These are phyloP conservation scores for Diachrysia chrysitis DNA, from an alignment of 2,888 invertebrate genomes.

Conservation along the genomic window DNA sequence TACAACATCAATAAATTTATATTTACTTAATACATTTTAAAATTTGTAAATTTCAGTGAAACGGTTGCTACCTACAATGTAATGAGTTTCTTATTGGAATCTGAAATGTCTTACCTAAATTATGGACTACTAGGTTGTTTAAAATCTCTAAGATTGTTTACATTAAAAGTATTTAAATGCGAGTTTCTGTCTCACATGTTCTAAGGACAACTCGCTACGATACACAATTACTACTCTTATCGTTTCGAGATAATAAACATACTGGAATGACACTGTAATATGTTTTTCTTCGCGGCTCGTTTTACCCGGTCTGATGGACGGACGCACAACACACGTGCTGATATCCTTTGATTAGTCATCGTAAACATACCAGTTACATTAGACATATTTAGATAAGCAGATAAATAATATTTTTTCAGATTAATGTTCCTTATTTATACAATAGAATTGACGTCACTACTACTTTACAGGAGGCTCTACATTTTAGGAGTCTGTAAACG, in stretches of 20 bases:
- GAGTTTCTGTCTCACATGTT: slow-evolving; percentile 28
- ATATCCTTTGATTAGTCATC: slow-evolving; percentile 12
- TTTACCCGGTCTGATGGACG: slow-evolving; percentile 14
- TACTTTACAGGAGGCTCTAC: slow-evolving; percentile 16
- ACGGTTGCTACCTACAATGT: not conserved
- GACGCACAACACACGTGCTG: slow-evolving; percentile 12
- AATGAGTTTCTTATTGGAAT: slow-evolving; percentile 7
- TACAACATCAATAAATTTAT: slow-evolving; percentile 26
- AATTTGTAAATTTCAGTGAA: slow-evolving; percentile 33
- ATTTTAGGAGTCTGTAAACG: slow-evolving; percentile 11
- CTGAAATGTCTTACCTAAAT: not conserved
- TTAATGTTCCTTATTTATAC: slow-evolving; percentile 2
- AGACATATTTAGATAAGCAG: not conserved
- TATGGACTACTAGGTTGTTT: not conserved
- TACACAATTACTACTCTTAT: slow-evolving; percentile 7
- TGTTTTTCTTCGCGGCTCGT: slow-evolving; percentile 16
- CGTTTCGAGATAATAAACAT: slow-evolving; percentile 35
- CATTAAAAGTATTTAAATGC: slow-evolving; percentile 35
- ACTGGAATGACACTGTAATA: slow-evolving; percentile 39
- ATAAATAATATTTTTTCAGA: slow-evolving; percentile 7
- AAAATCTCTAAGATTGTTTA: slow-evolving; percentile 1
- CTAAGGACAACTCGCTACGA: slow-evolving; percentile 10
- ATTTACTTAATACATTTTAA: not conserved
- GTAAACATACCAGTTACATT: slow-evolving; percentile 26
- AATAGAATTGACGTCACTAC: slow-evolving; percentile 36